Base-by-base conservation (phyloP, 2,113 vertebrate species). In the Vireo altiloquus region DNA sequence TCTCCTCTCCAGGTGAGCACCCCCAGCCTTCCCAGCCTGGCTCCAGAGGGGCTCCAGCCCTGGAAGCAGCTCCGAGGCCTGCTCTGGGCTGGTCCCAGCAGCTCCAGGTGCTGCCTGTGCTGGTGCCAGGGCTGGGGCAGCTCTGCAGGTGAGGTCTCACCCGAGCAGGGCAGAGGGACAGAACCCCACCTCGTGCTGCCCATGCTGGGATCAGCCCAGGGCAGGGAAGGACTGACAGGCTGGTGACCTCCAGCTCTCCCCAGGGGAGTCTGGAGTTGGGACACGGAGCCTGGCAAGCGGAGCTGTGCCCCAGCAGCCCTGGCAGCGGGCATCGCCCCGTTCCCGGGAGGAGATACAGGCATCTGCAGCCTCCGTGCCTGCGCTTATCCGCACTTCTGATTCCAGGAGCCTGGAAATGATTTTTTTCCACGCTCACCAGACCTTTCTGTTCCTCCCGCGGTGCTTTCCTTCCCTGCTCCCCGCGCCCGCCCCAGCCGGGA, bases 281-380 rank as follows among this genome's bases (percentile, higher is more conserved):
- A 4, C 6, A 1, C 0, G 11, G 71, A 1, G 22, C 0, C 1
- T 1, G 70, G 52, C 11, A 42, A 52, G 74, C 6, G 0, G 46
- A 25, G 42, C 28, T 19, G 9, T 75, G 71, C 3, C 50, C 64
- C 46, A 39, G 39, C 22, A 3, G 22, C 47, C 33, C 35, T 3
- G 60, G 80, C 42, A 53, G 40, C 18, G 0, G 22, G 31, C 78
- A 81, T 15, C 5, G 0, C 42, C 20, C 42, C 4, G 0, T 47
- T 49, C 17, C 80, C 13, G 2, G 0, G 17, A 15, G 60, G 53
- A 28, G 83, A 59, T 13, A 4, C 60, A 44, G 71, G 54, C 70
- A 17, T 3, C 63, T 4, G 0, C 52, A 15, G 68, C 69, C 35
- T 83, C 31, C 42, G 0, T 47, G 68, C 10, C 84, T 7, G 16